These are phyloP conservation scores for Cygnus olor DNA, from an alignment of 2,797 vertebrate species.

Conservation along the genomic window DNA sequence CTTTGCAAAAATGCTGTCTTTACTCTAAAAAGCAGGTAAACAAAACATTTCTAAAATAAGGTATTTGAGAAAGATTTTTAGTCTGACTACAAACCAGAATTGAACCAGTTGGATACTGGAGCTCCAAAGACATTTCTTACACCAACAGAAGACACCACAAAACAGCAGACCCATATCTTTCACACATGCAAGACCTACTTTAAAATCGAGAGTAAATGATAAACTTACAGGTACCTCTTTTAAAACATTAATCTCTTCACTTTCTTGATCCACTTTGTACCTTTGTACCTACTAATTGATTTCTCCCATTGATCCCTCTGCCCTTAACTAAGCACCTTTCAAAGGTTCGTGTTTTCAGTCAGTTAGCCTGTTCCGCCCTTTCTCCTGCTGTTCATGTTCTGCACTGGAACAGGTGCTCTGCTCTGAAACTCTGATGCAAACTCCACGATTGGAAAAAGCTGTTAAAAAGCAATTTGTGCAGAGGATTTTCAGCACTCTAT, in stretches of 20 bases:
- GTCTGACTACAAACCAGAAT: background rate
- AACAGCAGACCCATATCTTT: background rate
- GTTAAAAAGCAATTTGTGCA: background rate
- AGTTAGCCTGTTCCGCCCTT: background rate
- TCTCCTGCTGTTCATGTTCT: background rate
- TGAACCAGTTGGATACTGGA: background rate
- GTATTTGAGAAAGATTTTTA: background rate
- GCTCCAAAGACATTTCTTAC: background rate
- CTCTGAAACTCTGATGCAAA: background rate
- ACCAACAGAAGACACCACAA: background rate
- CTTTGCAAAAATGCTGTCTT: background rate
- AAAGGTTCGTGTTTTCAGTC: background rate
- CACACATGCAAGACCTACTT: background rate
- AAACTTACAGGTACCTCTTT: background rate
- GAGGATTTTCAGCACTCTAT: background rate
- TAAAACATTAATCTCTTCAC: background rate
- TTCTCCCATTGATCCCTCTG: background rate
- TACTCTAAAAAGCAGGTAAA: background rate
- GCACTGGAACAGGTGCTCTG: background rate
- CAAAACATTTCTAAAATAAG: background rate
- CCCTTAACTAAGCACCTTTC: background rate
- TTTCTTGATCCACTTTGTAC: background rate
- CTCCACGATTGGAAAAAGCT: background rate
- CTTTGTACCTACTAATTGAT: background rate
- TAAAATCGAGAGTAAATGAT: background rate